Evolutionary conservation across 1,140 invertebrate genomes (phyloP).

Genomic region (Listronotus bonariensis): DNA sequence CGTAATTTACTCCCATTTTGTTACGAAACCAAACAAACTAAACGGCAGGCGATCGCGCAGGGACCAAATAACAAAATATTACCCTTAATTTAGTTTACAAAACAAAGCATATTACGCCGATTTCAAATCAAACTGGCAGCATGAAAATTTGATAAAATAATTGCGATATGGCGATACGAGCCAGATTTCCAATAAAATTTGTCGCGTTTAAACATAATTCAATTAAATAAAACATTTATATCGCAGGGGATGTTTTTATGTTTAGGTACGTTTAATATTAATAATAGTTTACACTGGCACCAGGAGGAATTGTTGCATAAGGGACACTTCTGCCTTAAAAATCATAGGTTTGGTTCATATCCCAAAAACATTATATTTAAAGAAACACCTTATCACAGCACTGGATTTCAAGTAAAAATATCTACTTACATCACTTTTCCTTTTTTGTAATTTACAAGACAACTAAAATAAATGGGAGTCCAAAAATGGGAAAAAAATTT

Average conservation of each 20-base stretch:
- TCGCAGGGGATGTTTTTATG: slow-evolving; percentile 15
- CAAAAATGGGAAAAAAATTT: too few relatives aligned
- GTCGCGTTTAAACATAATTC: slow-evolving; percentile 24
- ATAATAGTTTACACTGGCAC: not conserved
- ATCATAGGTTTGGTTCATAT: too few relatives aligned
- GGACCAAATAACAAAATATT: slow-evolving; percentile 25
- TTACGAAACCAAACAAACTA: slow-evolving; percentile 7
- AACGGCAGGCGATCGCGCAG: slow-evolving; percentile 11
- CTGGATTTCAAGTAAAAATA: too few relatives aligned
- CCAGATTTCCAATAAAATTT: slow-evolving; percentile 34
- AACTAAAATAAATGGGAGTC: too few relatives aligned
- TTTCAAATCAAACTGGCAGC: slow-evolving; percentile 29
- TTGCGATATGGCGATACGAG: slow-evolving; percentile 29
- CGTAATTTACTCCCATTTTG: not conserved
- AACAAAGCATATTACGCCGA: slow-evolving; percentile 29
- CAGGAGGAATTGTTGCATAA: slow-evolving; percentile 1
- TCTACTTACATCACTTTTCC: too few relatives aligned
- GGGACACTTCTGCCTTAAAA: not conserved
- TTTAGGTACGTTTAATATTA: slow-evolving; percentile 1
- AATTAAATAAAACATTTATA: slow-evolving; percentile 31
- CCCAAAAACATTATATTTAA: too few relatives aligned
- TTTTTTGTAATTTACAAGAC: too few relatives aligned
- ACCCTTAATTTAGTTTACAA: slow-evolving; percentile 23
- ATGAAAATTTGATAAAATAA: slow-evolving; percentile 38
- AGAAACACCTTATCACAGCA: too few relatives aligned